phyloP scores from a whole-genome alignment of 1,140 invertebrate genomes.

The Drosophila arawakana region DNA sequence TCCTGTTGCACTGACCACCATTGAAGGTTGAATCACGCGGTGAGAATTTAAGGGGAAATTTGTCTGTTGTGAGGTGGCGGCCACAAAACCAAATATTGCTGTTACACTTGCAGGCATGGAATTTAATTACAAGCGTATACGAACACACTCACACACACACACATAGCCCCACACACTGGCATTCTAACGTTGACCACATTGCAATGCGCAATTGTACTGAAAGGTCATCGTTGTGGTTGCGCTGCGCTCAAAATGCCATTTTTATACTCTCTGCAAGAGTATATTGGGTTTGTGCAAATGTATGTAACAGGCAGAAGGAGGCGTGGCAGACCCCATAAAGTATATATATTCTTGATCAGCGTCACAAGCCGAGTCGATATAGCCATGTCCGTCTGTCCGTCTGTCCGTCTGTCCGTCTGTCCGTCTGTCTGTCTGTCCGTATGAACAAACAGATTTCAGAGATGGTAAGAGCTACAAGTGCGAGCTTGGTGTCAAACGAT shows the following conservation, averaged over 20 bases:
- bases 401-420: too few relatives aligned
- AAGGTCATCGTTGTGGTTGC: conserved; percentile 29
- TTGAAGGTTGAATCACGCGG: conserved; percentile 50
- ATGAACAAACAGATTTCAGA: too few relatives aligned
- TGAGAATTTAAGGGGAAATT: conserved; percentile 19
- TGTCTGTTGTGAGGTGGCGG: conserved; percentile 15
- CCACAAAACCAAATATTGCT: conserved; percentile 73
- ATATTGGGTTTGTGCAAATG: too few relatives aligned
- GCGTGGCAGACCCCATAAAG: too few relatives aligned
- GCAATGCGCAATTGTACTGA: conserved; percentile 31
- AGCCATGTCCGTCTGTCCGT: too few relatives aligned
- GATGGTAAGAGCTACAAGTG: too few relatives aligned
- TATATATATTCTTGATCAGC: too few relatives aligned
- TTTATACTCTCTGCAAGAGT: too few relatives aligned
- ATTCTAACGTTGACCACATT: conserved; percentile 26
- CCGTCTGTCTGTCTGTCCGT: too few relatives aligned
- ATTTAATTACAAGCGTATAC: conserved; percentile 73
- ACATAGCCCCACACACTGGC: conserved; percentile 1
- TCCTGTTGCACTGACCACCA: conserved; percentile 62
- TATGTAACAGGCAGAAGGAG: too few relatives aligned
- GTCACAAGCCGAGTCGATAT: too few relatives aligned
- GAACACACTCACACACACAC: conserved; percentile 32
- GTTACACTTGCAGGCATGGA: conserved; percentile 72
- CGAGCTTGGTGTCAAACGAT: too few relatives aligned
- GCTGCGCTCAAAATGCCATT: conserved; percentile 19